Base-by-base conservation (phyloP, 2,888 invertebrate species). In the Embidobia sp. region DNA sequence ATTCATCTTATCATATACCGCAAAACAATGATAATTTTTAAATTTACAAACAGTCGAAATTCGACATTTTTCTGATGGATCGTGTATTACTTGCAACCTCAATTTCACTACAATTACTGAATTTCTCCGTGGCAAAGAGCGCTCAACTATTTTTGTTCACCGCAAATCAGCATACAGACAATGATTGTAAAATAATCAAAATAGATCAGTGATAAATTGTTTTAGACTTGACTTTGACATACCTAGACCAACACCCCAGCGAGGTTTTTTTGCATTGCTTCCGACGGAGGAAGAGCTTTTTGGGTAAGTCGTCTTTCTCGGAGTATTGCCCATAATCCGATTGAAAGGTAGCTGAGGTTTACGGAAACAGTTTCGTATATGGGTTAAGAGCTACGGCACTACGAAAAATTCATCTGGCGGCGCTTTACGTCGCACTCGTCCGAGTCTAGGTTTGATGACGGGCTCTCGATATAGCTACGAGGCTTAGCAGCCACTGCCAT, bases 221-320 rank as follows among this genome's bases (percentile, higher is more conserved):
- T 16, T 33, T 51, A 10, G 19, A 22, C 10, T 48, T 48, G 16
- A 42, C 19, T 74, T 53, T 66, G 76, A 79, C 85, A 91, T 94
- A 95, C 95, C 95, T 94, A 95, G 94, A 84, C 94, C 93, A 29
- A 67, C 75, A 91, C 94, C 95, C 95, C 95, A 95, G 91, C 94
- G 95, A 85, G 95, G 94, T 91, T 94, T 94, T 91, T 95, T 94
- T 87, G 81, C 80, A 73, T 81, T 77, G 78, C 82, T 83, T 77
- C 82, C 83, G 70, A 82, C 80, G 93, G 93, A 87, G 92, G 93
- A 90, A 92, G 90, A 83, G 90, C 90, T 88, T 90, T 90, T 87
- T 13, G 87, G 91, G 90, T 90, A 91, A 90, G 87, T 89, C 79
- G 90, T 91, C 90, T 93, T 93, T 84, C 92, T 91, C 88, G 92